Conservation (phyloP, 2,888 invertebrate species). For the Monochamus alternatus region DNA sequence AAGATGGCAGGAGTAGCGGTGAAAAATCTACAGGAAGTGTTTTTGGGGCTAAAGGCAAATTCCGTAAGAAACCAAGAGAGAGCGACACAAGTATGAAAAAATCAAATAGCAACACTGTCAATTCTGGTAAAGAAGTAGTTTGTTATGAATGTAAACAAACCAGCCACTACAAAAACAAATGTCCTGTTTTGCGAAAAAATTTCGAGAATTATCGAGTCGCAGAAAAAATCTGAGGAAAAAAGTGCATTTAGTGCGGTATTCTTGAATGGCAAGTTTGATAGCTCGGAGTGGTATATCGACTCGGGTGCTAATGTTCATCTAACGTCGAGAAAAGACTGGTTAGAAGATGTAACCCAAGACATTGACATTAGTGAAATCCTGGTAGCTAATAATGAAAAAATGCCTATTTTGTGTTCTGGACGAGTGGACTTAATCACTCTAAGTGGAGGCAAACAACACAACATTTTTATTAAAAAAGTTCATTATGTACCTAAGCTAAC, state of each 20-base stretch:
- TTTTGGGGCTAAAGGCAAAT: conserved; percentile 6
- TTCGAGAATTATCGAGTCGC: not conserved
- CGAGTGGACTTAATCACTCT: conserved; percentile 48
- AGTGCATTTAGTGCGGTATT: conserved; percentile 54
- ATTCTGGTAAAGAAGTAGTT: conserved; percentile 35
- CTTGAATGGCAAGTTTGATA: conserved; percentile 36
- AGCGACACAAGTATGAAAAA: conserved; percentile 16
- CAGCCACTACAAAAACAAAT: conserved; percentile 50
- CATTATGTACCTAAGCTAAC: conserved; percentile 52
- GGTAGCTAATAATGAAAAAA: conserved; percentile 48
- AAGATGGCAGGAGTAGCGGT: conserved; percentile 34
- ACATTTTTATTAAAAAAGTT: conserved; percentile 47
- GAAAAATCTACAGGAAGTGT: conserved; percentile 22
- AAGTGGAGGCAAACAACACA: conserved; percentile 27
- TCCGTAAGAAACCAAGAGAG: conserved; percentile 9
- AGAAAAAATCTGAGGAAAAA: conserved; percentile 9
- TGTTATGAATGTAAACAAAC: conserved; percentile 52
- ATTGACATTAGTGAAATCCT: conserved; percentile 45
- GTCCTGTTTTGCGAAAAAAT: conserved; percentile 29
- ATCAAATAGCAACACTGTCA: not conserved
- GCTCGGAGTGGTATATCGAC: too few species aligned
- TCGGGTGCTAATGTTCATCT: too few species aligned
- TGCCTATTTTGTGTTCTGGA: conserved; percentile 50
- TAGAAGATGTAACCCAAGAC: conserved; percentile 34
- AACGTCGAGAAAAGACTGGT: too few species aligned